These are phyloP conservation scores for Galeruca laticollis DNA, from an alignment of 2,888 invertebrate species.

Conservation along the genomic window DNA sequence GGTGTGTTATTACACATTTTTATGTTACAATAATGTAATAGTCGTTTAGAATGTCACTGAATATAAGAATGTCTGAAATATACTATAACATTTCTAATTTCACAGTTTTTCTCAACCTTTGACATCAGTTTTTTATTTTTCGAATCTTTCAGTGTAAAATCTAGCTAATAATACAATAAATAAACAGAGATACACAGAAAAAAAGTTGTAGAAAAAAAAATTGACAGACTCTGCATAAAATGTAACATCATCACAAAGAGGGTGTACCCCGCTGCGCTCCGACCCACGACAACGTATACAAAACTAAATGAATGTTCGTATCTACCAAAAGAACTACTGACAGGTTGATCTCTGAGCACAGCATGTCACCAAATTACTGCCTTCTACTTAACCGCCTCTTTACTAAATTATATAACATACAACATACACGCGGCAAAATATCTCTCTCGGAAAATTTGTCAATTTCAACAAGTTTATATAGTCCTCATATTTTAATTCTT, in stretches of 20 bases:
- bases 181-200: constrained; percentile 13
- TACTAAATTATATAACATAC: constrained; percentile 27
- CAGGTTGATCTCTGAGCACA: constrained; percentile 60
- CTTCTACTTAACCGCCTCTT: constrained; percentile 53
- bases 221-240: constrained; percentile 35
- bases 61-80: too few relatives aligned
- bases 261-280: constrained; percentile 55
- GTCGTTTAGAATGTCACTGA: too few relatives aligned
- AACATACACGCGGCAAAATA: constrained; percentile 30
- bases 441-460: too few relatives aligned
- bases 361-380: constrained; percentile 56
- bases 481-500: too few relatives aligned
- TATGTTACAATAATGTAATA: too few relatives aligned
- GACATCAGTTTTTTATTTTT: too few relatives aligned
- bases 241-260: constrained; percentile 52
- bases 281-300: constrained; percentile 56
- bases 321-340: constrained; percentile 57
- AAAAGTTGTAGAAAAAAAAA: too few relatives aligned
- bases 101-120: too few relatives aligned
- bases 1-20: too few relatives aligned
- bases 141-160: too few relatives aligned
- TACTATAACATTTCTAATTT: too few relatives aligned
- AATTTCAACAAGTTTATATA: too few relatives aligned
- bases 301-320: constrained; percentile 60
- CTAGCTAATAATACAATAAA: not conserved